These are phyloP conservation scores for Toxostoma redivivum DNA, from an alignment of 2,113 vertebrate genomes.

Conservation along the genomic window DNA sequence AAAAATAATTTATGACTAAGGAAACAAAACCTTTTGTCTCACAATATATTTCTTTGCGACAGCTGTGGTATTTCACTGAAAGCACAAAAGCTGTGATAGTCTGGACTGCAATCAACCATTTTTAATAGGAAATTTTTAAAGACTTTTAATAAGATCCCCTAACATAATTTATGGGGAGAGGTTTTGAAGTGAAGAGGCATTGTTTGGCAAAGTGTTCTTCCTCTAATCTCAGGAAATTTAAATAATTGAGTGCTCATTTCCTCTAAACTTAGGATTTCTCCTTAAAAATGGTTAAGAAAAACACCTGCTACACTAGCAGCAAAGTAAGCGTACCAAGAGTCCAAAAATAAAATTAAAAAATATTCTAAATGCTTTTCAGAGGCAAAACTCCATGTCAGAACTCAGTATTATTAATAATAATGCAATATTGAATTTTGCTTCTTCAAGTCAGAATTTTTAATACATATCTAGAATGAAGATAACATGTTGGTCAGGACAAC, in stretches of 20 bases:
- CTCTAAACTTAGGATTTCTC: slow-evolving; percentile 73
- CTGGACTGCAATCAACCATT: slow-evolving; percentile 88
- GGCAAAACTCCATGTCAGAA: neutral
- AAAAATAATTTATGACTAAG: slow-evolving; percentile 80
- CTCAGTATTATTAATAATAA: neutral
- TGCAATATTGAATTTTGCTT: neutral
- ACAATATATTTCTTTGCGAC: slow-evolving; percentile 83
- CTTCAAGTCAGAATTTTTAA: neutral
- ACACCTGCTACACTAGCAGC: slow-evolving; percentile 71
- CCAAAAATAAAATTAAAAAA: neutral
- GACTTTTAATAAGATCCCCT: slow-evolving; percentile 88
- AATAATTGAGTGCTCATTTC: slow-evolving; percentile 81
- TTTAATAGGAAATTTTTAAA: slow-evolving; percentile 86
- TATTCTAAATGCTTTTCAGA: neutral
- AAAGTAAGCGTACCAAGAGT: slow-evolving; percentile 10
- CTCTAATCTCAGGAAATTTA: slow-evolving; percentile 87
- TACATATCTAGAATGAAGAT: neutral
- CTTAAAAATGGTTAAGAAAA: slow-evolving; percentile 74
- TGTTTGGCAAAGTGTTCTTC: slow-evolving; percentile 91
- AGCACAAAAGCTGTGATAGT: slow-evolving; percentile 79
- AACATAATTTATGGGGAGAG: slow-evolving; percentile 87
- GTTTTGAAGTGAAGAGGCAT: slow-evolving; percentile 93
- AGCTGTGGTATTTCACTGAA: slow-evolving; percentile 90
- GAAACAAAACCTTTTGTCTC: slow-evolving; percentile 85
- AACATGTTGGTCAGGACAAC: neutral